Base-by-base conservation (phyloP, 2,113 vertebrate genomes). In the Ophthalmolycus amberensis region DNA sequence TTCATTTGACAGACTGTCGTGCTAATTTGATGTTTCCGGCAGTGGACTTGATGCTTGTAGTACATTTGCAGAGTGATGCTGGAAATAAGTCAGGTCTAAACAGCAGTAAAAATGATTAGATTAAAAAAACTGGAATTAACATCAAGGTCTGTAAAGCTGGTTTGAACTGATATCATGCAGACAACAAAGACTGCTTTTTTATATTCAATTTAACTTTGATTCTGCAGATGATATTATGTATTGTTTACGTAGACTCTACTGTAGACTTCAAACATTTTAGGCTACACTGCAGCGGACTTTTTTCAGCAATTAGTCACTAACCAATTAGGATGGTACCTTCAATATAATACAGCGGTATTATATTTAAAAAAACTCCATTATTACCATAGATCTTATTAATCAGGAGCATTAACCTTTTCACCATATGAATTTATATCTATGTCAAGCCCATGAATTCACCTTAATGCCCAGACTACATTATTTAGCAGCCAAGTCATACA, bases 401-500 rank as follows among this genome's bases (percentile, higher is more conserved):
- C 65, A 40, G 1, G 0, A 74, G 9, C 38, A 62, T 74, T 85
- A 73, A 85, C 62, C 71, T 85, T 88, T 73, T 69, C 71, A 56
- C 20, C 32, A 32, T 25, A 44, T 27, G 10, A 22, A 79, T 73
- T 62, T 72, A 83, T 87, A 42, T 75, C 14, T 6, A 37, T 64
- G 60, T 52, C 63, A 70, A 72, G 20, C 40, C 50, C 29, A 68
- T 81, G 77, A 84, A 82, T 84, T 83, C 54, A 50, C 59, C 84
- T 71, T 77, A 79, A 77, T 82, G 71, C 34, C 20, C 3, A n/a
- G 48, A 75, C 16, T 82, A 40, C 79, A 88, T 79, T 63, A 80
- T 88, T 79, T 25, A 88, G 63, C 71, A 74, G 60, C 58, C 48
- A 48, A 84, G 80, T 71, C 58, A 84, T 58, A 75, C 63, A 64